Evolutionary conservation across 2,113 vertebrate species (phyloP).

Genomic region (Steatornis caripensis): DNA sequence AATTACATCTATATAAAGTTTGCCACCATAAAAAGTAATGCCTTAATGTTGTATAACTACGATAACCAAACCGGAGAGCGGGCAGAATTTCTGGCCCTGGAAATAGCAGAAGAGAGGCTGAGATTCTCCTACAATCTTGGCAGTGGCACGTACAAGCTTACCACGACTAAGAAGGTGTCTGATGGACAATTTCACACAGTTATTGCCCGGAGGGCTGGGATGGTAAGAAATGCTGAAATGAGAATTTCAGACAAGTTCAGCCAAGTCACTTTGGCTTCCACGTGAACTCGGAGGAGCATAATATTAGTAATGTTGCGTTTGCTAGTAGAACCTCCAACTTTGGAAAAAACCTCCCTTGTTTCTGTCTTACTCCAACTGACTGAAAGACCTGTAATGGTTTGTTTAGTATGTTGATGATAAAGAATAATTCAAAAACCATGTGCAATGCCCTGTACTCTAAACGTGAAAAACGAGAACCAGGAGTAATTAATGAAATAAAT

Average conservation of each 20-base stretch:
- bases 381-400: not conserved
- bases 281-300: not conserved
- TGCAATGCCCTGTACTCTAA: not conserved
- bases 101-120: slow-evolving; percentile 85
- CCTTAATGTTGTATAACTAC: slow-evolving; percentile 91
- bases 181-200: slow-evolving; percentile 96
- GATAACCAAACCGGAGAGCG: slow-evolving; percentile 94
- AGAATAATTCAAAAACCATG: slow-evolving; percentile 6
- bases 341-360: not conserved
- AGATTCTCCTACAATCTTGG: slow-evolving; percentile 95
- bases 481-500: slow-evolving; percentile 41
- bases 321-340: not conserved
- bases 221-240: slow-evolving; percentile 77
- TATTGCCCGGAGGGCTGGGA: slow-evolving; percentile 92
- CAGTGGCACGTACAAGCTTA: slow-evolving; percentile 87
- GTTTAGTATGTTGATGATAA: not conserved
- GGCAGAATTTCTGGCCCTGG: slow-evolving; percentile 93
- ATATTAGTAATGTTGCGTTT: not conserved
- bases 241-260: not conserved
- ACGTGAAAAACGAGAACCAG: not conserved
- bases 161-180: slow-evolving; percentile 88
- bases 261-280: not conserved
- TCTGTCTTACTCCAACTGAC: not conserved
- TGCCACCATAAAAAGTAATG: slow-evolving; percentile 87
- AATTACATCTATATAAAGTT: slow-evolving; percentile 99